These are phyloP conservation scores for Trichogramma dendrolimi DNA, from an alignment of 2,888 invertebrate genomes.

Conservation along the genomic window DNA sequence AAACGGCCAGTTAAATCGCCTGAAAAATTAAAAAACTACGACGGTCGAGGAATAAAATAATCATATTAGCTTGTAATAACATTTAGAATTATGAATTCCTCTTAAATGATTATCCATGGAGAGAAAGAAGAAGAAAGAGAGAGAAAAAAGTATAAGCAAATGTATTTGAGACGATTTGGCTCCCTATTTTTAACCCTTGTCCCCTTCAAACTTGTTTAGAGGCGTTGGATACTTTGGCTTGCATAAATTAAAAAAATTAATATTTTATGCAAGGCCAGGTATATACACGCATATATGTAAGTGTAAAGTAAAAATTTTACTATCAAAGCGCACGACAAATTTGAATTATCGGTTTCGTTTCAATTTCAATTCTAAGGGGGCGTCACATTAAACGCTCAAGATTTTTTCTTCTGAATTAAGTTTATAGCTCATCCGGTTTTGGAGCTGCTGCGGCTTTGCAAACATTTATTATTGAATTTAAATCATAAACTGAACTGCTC, in stretches of 20 bases:
- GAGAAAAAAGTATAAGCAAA: conserved; percentile 4
- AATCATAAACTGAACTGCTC: too few relatives aligned
- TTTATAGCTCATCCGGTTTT: neutral
- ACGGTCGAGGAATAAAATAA: neutral
- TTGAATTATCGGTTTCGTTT: conserved; percentile 31
- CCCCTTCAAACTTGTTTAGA: conserved; percentile 29
- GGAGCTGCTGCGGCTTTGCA: too few relatives aligned
- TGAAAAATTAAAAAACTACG: too few relatives aligned
- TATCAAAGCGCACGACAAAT: conserved; percentile 29
- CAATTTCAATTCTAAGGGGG: conserved; percentile 23
- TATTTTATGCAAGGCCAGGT: conserved; percentile 26
- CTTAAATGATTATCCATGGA: conserved; percentile 5
- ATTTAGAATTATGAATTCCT: conserved; percentile 11
- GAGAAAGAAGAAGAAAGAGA: neutral
- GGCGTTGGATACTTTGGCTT: conserved; percentile 27
- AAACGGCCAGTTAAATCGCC: too few relatives aligned
- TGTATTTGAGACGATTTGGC: conserved; percentile 15
- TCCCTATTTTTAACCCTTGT: conserved; percentile 14
- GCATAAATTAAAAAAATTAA: conserved; percentile 31
- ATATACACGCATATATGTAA: too few relatives aligned
- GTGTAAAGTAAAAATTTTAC: conserved; percentile 22
- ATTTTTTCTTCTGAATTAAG: conserved; percentile 13
- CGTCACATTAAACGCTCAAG: conserved; percentile 21
- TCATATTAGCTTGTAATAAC: neutral
- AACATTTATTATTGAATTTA: too few relatives aligned